These are phyloP conservation scores for Pentalonia nigronervosa DNA, from an alignment of 1,140 invertebrate species.

Conservation along the genomic window DNA sequence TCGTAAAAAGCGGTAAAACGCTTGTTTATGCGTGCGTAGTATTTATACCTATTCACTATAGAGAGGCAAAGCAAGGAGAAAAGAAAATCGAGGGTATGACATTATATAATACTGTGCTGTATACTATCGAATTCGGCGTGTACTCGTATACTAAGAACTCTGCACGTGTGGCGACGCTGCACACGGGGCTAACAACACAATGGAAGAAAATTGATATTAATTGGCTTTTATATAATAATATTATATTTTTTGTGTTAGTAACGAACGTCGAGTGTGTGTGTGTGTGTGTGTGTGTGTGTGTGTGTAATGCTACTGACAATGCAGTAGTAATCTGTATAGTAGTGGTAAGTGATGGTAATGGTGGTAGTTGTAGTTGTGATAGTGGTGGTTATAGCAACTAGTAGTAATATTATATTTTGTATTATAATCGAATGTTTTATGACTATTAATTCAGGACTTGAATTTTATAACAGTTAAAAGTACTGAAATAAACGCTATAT, in stretches of 20 bases:
- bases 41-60: no score
- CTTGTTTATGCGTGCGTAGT: background rate
- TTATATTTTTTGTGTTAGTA: background rate
- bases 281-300: background rate
- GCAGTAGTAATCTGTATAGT: no score
- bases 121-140: background rate
- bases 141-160: background rate
- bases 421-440: background rate
- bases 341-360: background rate
- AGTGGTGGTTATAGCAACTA: background rate
- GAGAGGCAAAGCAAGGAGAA: background rate
- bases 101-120: background rate
- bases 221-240: slow-evolving; percentile 4
- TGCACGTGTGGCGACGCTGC: background rate
- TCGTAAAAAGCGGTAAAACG: background rate
- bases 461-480: no score
- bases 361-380: background rate
- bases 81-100: background rate
- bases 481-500: no score
- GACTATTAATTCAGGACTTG: no score
- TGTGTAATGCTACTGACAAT: no score
- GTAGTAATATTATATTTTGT: background rate
- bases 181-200: background rate
- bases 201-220: slow-evolving; percentile 17
- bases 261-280: background rate